Base-by-base conservation (phyloP, 2,888 invertebrate genomes). In the Coelinius sp. region DNA sequence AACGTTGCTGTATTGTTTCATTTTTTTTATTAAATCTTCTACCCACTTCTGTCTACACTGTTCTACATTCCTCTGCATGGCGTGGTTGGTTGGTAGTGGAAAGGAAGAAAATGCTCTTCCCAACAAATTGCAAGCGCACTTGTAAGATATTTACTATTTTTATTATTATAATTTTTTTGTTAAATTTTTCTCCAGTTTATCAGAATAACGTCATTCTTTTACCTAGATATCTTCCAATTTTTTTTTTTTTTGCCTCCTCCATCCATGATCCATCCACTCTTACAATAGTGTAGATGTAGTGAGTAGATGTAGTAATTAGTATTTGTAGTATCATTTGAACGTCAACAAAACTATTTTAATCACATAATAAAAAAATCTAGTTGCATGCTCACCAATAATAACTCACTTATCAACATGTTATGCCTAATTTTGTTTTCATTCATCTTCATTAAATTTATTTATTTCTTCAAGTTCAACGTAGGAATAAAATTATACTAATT, bases 81-180 rank as follows among this genome's bases (percentile, higher is more conserved):
- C 89, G 86, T 86, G 86, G 85, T 86, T 87, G 86, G 85, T 86
- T 87, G 87, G 85, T 91, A 91, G 91, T 91, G 91, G 91, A 89
- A 91, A 91, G 89, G 91, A 91, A 89, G 91, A 91, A 89, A 91
- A 90, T 91, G 91, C 90, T 90, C 91, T 91, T 89, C 90, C 90
- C 89, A 90, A 89, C 90, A 91, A 91, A 91, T 90, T 91, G 89
- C 90, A 90, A 90, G 90, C 90, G 89, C 90, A 91, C 90, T 90
- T 91, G 91, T 91, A 91, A 91, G 91, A 90, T 88, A 88, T 88
- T 86, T 86, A 85, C 82, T 81, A 85, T 86, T 84, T 83, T 82
- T 83, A 83, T 84, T 83, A 82, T 79, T 78, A 73, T 77, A 6
- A 65, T 68, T 49, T 68, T 68, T 70, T 59, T 49, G 64, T 35